Evolutionary conservation across 2,888 invertebrate species (phyloP).

Genomic region (Lutraria lutraria): DNA sequence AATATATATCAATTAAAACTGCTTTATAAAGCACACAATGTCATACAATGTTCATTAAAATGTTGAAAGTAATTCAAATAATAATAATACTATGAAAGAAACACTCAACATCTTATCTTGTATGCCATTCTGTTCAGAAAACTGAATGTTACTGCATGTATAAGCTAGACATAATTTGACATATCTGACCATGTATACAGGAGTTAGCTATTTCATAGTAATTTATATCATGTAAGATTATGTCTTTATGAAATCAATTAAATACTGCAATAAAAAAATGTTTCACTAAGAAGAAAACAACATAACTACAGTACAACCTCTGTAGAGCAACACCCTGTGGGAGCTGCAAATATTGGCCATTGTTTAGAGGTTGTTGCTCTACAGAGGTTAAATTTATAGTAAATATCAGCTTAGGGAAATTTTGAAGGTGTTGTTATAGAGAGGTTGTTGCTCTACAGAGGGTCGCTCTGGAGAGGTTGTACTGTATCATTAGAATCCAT

Average conservation of each 20-base stretch:
- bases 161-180: background rate
- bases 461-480: too few relatives aligned
- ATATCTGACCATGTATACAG: background rate
- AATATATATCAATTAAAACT: too few relatives aligned
- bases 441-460: too few relatives aligned
- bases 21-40: too few relatives aligned
- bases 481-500: too few relatives aligned
- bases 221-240: background rate
- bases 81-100: too few relatives aligned
- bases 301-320: background rate
- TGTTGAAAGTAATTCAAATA: too few relatives aligned
- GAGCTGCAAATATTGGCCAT: background rate
- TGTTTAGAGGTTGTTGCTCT: too few relatives aligned
- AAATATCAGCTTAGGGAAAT: background rate
- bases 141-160: too few relatives aligned
- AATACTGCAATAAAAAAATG: background rate
- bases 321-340: background rate
- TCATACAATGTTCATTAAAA: too few relatives aligned
- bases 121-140: slow-evolving; percentile 18
- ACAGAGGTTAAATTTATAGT: too few relatives aligned
- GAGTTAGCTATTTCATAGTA: background rate
- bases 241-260: background rate
- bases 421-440: too few relatives aligned
- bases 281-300: background rate
- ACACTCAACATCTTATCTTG: background rate